Evolutionary conservation across 2,888 invertebrate species (phyloP), one percentile per base, ranked within the genome.

Genomic region (Timandra comae): DNA sequence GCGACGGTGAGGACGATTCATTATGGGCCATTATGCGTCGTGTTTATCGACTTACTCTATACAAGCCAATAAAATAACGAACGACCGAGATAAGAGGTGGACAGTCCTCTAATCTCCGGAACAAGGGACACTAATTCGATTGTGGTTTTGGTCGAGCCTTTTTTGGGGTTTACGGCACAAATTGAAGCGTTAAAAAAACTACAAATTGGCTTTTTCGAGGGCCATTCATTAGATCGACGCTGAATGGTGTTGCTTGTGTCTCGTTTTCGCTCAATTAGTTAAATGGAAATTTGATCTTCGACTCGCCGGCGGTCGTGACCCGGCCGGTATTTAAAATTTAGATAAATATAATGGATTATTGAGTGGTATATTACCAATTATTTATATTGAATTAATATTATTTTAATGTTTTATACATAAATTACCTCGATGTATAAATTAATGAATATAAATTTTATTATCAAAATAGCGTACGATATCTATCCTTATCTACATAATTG

Each of bases 111-210:
- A 85, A 85, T 85, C 85, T 85, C 77, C 77, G 75, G 77, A 82
- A 85, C 85, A 85, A 82, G 84, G 85, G 82, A 82, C 84, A 82
- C 85, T 85, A 85, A 85, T 85, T 85, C 81, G 84, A 84, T 82
- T 85, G 85, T 85, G 85, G 85, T 85, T 84, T 84, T 72, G 78
- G 79, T 70, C 66, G 73, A 75, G 70, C 66, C 74, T 78, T 80
- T 80, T 85, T 49, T 78, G 67, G 77, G 74, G 73, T 80, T 79
- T 81, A 80, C 74, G 79, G 77, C 84, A 84, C 85, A 84, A 84
- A 84, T 82, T 84, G 80, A 80, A 75, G 84, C 72, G 77, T 81
- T 74, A 79, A 84, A 85, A 84, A 85, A 85, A 82, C 80, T 81
- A 84, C 82, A 82, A 85, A 85, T 81, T 81, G 81, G 64, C 74